Evolutionary conservation across 2,888 invertebrate genomes (phyloP).

Genomic region (Nymphalis urticae): DNA sequence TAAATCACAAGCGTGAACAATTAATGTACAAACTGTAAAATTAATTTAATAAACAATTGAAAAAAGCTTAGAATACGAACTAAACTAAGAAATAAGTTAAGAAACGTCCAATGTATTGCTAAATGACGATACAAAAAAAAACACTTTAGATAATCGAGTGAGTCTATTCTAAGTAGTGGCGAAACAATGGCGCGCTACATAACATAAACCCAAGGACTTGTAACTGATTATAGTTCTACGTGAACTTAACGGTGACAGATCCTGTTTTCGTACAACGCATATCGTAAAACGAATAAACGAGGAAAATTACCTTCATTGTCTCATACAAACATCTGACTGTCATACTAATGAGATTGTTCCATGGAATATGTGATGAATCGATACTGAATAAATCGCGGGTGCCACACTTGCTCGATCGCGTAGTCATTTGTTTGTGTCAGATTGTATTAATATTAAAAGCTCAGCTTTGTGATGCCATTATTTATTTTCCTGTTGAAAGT

Average conservation of each 20-base stretch:
- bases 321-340: slow-evolving; percentile 33
- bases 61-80: too few species aligned
- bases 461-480: slow-evolving; percentile 14
- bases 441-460: slow-evolving; percentile 22
- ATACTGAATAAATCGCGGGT: slow-evolving; percentile 33
- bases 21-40: too few species aligned
- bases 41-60: too few species aligned
- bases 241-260: slow-evolving; percentile 25
- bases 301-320: slow-evolving; percentile 47
- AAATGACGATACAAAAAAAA: neutral
- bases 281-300: slow-evolving; percentile 34
- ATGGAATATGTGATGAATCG: slow-evolving; percentile 39
- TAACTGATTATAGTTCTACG: neutral
- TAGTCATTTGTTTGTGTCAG: slow-evolving; percentile 27
- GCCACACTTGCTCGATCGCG: slow-evolving; percentile 32
- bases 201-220: neutral
- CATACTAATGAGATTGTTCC: slow-evolving; percentile 40
- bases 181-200: neutral
- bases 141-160: neutral
- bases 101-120: neutral
- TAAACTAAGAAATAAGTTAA: too few species aligned
- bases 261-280: slow-evolving; percentile 24
- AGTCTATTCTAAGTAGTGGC: neutral
- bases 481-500: slow-evolving; percentile 10
- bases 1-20: too few species aligned